These are phyloP conservation scores for Drosophila infuscata DNA, from an alignment of 2,888 invertebrate species.

Conservation along the genomic window DNA sequence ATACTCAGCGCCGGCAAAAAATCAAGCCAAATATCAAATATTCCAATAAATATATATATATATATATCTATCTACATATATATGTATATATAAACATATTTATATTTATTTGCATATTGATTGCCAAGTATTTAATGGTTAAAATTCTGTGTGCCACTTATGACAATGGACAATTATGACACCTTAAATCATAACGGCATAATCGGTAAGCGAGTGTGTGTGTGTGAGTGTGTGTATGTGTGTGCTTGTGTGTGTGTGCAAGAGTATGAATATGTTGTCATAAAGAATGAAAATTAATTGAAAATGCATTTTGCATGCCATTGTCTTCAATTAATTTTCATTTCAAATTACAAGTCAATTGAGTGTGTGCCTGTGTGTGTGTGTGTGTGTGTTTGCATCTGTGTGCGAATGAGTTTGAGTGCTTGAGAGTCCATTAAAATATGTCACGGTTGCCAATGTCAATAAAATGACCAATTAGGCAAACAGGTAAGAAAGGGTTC, in stretches of 20 bases:
- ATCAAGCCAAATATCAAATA: constrained; percentile 50
- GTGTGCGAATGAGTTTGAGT: background rate
- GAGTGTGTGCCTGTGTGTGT: constrained; percentile 1
- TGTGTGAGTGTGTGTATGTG: constrained; percentile 14
- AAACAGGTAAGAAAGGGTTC: background rate
- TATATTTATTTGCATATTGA: constrained; percentile 4
- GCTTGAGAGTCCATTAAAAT: constrained; percentile 15
- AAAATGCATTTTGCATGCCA: constrained; percentile 74
- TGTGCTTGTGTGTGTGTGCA: constrained; percentile 19
- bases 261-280: constrained; percentile 45
- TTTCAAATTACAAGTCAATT: constrained; percentile 53
- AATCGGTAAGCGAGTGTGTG: constrained; percentile 29
- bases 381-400: background rate
- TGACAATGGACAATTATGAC: constrained; percentile 73
- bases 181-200: constrained; percentile 75
- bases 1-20: constrained; percentile 25
- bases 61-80: background rate
- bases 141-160: constrained; percentile 56
- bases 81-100: constrained; percentile 15
- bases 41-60: constrained; percentile 3
- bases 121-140: constrained; percentile 62
- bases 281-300: constrained; percentile 75
- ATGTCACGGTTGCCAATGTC: constrained; percentile 9
- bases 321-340: constrained; percentile 80
- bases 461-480: background rate